phyloP scores from a whole-genome alignment of 2,888 invertebrate genomes.

The Lasioglossum morio region DNA sequence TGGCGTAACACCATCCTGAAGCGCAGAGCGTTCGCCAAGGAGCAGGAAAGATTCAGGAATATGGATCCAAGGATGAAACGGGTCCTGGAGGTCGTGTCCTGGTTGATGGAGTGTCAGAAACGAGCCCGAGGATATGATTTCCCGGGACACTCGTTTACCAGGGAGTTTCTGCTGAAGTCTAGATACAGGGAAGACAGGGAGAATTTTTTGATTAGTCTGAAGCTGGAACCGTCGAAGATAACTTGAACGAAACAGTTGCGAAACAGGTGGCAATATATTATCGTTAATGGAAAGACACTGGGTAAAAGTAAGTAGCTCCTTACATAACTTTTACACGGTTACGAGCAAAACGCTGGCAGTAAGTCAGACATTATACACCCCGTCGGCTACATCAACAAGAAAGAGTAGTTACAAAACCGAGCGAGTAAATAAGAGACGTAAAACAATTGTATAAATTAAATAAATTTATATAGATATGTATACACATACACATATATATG shows the following conservation, averaged over 20 bases:
- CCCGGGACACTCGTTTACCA: constrained; percentile 83
- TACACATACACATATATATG: constrained; percentile 33
- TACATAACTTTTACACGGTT: neutral
- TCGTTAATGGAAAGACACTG: neutral
- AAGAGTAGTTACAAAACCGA: constrained; percentile 8
- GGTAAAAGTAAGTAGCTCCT: neutral
- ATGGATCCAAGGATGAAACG: constrained; percentile 78
- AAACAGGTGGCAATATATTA: neutral
- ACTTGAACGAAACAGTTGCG: constrained; percentile 36
- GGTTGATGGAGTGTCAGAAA: constrained; percentile 84
- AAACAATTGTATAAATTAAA: constrained; percentile 50
- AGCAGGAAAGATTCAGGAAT: constrained; percentile 50
- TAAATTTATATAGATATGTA: constrained; percentile 41
- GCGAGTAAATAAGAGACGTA: constrained; percentile 23
- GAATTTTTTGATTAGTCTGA: constrained; percentile 85
- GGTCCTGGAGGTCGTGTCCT: constrained; percentile 80
- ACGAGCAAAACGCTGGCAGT: too few species aligned
- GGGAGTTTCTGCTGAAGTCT: constrained; percentile 85
- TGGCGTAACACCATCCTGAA: constrained; percentile 70
- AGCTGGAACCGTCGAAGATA: constrained; percentile 74
- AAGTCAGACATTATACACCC: constrained; percentile 18
- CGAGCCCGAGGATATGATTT: constrained; percentile 84
- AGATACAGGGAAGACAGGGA: constrained; percentile 85
- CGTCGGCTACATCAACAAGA: constrained; percentile 19
- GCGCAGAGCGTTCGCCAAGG: constrained; percentile 54